Percentiles rank a stretch among this genome's conserved stretches.
phyloP scores from a whole-genome alignment of 2,113 vertebrate genomes.

The Plotosus lineatus region DNA sequence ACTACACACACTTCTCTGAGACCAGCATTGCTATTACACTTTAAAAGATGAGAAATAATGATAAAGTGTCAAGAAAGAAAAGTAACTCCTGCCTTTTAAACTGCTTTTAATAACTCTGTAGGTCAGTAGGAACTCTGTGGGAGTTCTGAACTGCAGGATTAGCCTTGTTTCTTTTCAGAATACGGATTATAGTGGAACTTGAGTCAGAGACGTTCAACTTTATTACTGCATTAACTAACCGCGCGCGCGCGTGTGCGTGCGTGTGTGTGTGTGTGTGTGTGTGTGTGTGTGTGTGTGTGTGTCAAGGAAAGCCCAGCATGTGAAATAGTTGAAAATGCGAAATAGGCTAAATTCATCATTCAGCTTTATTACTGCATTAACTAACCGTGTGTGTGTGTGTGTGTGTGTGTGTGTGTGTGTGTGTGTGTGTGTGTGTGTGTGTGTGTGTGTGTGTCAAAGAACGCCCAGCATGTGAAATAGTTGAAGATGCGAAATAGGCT shows the following conservation, averaged over 20 bases:
- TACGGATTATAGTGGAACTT: neutral
- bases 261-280: too few relatives aligned
- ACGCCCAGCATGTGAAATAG: neutral
- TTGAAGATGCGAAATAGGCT: neutral
- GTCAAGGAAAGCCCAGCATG: too few relatives aligned
- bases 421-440: neutral
- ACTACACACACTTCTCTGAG: neutral
- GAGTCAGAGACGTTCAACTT: neutral
- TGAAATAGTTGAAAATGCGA: too few relatives aligned
- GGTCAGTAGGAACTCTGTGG: neutral
- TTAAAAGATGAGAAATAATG: neutral
- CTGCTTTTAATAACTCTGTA: neutral
- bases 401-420: constrained; percentile 2
- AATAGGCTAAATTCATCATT: too few relatives aligned
- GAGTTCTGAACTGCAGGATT: neutral
- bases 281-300: too few relatives aligned
- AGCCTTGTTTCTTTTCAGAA: neutral
- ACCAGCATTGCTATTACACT: neutral
- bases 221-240: neutral
- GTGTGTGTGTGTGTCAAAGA: neutral
- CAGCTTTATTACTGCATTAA: neutral
- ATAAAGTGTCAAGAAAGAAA: neutral
- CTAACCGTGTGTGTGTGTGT: neutral
- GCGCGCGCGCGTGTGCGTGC: too few relatives aligned
- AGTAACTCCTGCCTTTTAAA: neutral